Evolutionary conservation across 2,113 vertebrate species (phyloP).

Genomic region (Oryzias curvinotus): DNA sequence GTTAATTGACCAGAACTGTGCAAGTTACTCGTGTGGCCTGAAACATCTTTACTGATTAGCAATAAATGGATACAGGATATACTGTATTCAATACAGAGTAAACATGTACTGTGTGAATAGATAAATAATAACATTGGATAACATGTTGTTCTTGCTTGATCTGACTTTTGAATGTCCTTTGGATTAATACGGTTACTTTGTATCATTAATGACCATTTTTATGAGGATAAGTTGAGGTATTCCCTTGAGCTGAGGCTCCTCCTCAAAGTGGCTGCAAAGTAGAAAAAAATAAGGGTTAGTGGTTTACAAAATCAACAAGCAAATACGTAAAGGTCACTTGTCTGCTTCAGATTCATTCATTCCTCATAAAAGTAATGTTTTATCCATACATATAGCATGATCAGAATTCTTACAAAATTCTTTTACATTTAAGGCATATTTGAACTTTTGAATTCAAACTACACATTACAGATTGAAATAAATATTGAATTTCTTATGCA

Average conservation of each 20-base stretch:
- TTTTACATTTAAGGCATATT: background rate
- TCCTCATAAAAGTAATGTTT: background rate
- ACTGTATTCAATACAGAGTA: conserved; percentile 86
- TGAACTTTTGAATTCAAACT: background rate
- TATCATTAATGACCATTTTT: conserved; percentile 80
- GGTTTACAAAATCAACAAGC: background rate
- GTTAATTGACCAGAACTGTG: conserved; percentile 65
- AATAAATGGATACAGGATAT: conserved; percentile 26
- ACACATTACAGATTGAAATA: background rate
- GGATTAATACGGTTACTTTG: conserved; percentile 75
- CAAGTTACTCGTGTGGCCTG: conserved; percentile 62
- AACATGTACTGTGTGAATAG: conserved; percentile 80
- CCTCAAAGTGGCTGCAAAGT: conserved; percentile 86
- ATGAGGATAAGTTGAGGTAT: conserved; percentile 71
- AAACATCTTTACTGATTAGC: conserved; percentile 71
- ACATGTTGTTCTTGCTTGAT: conserved; percentile 82
- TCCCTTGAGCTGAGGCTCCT: conserved; percentile 50
- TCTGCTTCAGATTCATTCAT: background rate
- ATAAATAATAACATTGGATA: conserved; percentile 84
- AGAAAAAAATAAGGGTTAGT: conserved; percentile 8
- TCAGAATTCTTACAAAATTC: background rate
- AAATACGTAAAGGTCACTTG: background rate
- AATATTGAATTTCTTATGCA: background rate
- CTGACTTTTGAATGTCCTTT: conserved; percentile 75
- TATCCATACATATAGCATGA: background rate